phyloP scores from a whole-genome alignment of 2,888 invertebrate species.

The Dione vanillae region DNA sequence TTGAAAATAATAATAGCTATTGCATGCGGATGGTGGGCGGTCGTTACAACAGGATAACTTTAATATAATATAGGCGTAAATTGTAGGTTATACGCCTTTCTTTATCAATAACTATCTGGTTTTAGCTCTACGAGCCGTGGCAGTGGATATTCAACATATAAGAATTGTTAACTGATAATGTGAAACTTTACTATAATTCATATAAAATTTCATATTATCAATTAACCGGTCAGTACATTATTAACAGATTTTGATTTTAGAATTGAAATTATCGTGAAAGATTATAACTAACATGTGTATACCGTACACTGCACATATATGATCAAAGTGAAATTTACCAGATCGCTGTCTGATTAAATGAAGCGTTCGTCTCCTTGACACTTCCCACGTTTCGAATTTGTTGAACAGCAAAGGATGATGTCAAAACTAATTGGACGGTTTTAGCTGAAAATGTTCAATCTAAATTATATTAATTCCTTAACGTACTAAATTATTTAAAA shows the following conservation, averaged over 20 bases:
- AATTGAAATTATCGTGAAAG: slow-evolving; percentile 36
- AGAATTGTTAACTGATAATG: slow-evolving; percentile 2
- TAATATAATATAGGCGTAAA: slow-evolving; percentile 45
- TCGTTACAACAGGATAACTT: slow-evolving; percentile 38
- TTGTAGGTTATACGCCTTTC: slow-evolving; percentile 44
- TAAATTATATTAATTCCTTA: not conserved
- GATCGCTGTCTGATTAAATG: slow-evolving; percentile 37
- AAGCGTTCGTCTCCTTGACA: slow-evolving; percentile 35
- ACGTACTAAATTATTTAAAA: not conserved
- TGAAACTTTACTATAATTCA: not conserved
- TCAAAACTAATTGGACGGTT: not conserved
- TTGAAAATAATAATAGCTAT: slow-evolving; percentile 42
- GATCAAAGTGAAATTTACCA: slow-evolving; percentile 36
- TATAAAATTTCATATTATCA: not conserved
- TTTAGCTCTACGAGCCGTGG: slow-evolving; percentile 21
- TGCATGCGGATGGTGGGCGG: slow-evolving; percentile 46
- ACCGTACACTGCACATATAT: slow-evolving; percentile 33
- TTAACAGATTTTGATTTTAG: not conserved
- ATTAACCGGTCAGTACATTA: not conserved
- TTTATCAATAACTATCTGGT: slow-evolving; percentile 45
- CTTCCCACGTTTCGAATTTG: slow-evolving; percentile 33
- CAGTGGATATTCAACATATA: slow-evolving; percentile 19
- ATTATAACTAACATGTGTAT: slow-evolving; percentile 25
- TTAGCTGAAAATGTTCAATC: slow-evolving; percentile 1
- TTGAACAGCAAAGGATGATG: slow-evolving; percentile 16